Base-by-base conservation (phyloP, 2,888 invertebrate genomes). In the Graphium colonna region DNA sequence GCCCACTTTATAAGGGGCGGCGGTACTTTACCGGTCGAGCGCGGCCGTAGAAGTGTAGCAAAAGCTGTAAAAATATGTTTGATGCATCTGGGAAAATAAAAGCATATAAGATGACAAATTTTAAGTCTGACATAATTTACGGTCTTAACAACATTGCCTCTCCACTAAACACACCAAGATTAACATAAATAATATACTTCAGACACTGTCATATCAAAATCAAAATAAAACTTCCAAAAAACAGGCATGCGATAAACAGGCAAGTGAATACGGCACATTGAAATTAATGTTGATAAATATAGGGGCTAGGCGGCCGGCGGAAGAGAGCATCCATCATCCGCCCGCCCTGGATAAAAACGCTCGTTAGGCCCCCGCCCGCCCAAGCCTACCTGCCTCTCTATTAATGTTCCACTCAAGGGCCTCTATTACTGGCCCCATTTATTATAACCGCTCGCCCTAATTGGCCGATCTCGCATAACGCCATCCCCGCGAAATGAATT, bases 401-500 rank as follows among this genome's bases (percentile, higher is more conserved):
- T 88, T 88, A 89, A 87, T 87, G 87, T 81, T 82, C 78, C 79
- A 82, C 88, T 84, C 86, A 82, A 86, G 80, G 79, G 77, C 85
- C 80, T 82, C 85, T 89, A 87, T 89, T 88, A 87, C 85, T 76
- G 72, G 79, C 82, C 80, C 84, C 88, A 85, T 89, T 89, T 87
- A 80, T 87, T 87, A 87, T 87, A 87, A 84, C 84, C 87, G 83
- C 86, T 89, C 86, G 85, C 78, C 75, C 84, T 79, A 88, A 88
- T 86, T 86, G 82, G 80, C 79, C 79, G 79, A 84, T 86, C 82
- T 77, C 75, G 75, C 71, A 49, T 71, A 69, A 63, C 65, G 60
- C 57, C 55, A 60, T 60, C 60, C 52, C 53, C 38, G 60, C 69
- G 69, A 75, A 77, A 77, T 75, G 75, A 67, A 49, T 49, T 43